Evolutionary conservation across 2,113 vertebrate genomes (phyloP), one percentile per base, ranked within the genome.

Genomic region (Myrmecophaga tridactyla): DNA sequence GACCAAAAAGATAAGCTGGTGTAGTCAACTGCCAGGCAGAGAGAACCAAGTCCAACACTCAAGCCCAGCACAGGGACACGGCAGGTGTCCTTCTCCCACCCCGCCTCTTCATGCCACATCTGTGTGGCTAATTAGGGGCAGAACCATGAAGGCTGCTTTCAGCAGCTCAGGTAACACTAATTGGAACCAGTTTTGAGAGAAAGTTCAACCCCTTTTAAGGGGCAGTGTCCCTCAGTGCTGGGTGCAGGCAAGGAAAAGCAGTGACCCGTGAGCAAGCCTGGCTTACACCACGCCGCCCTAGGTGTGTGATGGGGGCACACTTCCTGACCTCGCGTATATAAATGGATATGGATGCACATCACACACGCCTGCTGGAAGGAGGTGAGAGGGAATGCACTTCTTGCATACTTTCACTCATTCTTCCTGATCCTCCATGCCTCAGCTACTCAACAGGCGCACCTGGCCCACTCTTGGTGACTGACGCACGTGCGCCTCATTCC

Each of bases 1-100:
- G 97, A 97, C 94, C 13, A 97, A 91, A 83, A 97, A 60, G 83
- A 76, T 27, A 89, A 78, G 65, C 72, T 0, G 5, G 4, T 6
- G 15, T 0, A 5, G 78, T 92, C 69, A 90, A 36, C 34, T 23
- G 41, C 41, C 62, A 48, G 86, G 62, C 78, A 46, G 4, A 46
- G 0, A 46, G 60, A 72, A 72, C 65, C 43, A 75, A 82, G 29
- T 36, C 56, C 31, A 43, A 78, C n/a, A 23, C 39, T 27, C 29
- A 67, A 67, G 51, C 53, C 73, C 63, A 72, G 58, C 65, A 31
- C 39, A 4, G 31, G 41, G 67, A 1, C 20, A 31, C 60, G 39
- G 80, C 62, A 7, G 4, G 1, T 4, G 51, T 41, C 41, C 4
- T 21, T 75, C 58, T 36, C 4, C 6, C 7, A 3, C 21, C 63